Evolutionary conservation across 2,113 vertebrate genomes (phyloP).

Genomic region (Lepisosteus osseus): DNA sequence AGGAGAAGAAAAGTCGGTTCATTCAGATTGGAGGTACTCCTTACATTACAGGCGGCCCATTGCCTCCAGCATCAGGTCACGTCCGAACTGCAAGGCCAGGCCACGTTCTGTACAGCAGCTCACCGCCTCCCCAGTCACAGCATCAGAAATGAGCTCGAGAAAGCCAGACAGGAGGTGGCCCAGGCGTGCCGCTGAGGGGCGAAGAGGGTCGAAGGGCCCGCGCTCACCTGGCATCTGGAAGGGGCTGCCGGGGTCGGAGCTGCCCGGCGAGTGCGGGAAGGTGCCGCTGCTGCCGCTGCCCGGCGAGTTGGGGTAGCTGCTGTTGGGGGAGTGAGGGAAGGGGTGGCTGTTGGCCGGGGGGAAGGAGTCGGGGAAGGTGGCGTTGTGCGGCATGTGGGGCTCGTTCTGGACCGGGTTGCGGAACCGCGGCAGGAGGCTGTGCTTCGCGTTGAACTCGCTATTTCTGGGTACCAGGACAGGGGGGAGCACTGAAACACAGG

Average conservation of each 20-base stretch:
- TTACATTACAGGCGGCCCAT: no score
- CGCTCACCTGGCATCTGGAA: slow-evolving; percentile 94
- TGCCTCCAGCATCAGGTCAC: no score
- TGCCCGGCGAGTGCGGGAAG: slow-evolving; percentile 92
- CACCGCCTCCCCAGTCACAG: no score
- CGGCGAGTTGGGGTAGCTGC: slow-evolving; percentile 91
- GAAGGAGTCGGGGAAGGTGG: slow-evolving; percentile 88
- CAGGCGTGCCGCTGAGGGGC: slow-evolving; percentile 68
- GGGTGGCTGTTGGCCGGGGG: slow-evolving; percentile 75
- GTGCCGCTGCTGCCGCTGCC: slow-evolving; percentile 84
- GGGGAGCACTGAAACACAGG: slow-evolving; percentile 77
- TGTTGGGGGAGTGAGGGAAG: slow-evolving; percentile 77
- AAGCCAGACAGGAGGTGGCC: slow-evolving; percentile 21
- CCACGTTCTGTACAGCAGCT: no score
- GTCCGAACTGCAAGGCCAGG: no score
- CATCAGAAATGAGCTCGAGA: no score
- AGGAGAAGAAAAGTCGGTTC: neutral
- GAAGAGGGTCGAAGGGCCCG: slow-evolving; percentile 78
- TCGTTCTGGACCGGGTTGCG: slow-evolving; percentile 90
- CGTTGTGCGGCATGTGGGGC: slow-evolving; percentile 96
- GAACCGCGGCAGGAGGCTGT: slow-evolving; percentile 93
- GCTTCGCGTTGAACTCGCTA: slow-evolving; percentile 97
- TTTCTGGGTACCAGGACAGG: slow-evolving; percentile 96
- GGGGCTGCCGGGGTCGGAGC: slow-evolving; percentile 91
- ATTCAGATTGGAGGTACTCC: slow-evolving; percentile 11